Evolutionary conservation across 1,140 invertebrate genomes (phyloP).

Genomic region (Lepidostoma basale): DNA sequence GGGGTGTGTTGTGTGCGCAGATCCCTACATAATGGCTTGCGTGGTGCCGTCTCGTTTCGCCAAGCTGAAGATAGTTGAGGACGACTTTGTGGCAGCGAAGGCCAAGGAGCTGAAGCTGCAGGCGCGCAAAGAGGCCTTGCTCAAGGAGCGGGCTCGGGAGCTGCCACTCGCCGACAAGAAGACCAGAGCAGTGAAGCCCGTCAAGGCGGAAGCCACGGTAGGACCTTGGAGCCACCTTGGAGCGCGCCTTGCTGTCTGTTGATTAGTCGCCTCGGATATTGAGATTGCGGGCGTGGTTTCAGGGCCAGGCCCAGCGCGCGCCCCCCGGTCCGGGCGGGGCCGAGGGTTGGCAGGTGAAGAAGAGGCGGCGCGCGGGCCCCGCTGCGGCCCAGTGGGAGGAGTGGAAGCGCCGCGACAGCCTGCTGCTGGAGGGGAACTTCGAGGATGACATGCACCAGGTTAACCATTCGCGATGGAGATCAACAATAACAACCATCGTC

Average conservation of each 20-base stretch:
- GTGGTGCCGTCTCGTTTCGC: constrained; percentile 67
- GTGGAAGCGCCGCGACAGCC: constrained; percentile 67
- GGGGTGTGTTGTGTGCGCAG: too few species aligned
- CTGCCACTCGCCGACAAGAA: too few species aligned
- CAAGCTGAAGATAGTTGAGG: constrained; percentile 66
- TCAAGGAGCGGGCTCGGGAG: not conserved
- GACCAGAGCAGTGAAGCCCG: too few species aligned
- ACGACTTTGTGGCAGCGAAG: constrained; percentile 53
- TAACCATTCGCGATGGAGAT: constrained; percentile 1
- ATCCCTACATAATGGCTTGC: constrained; percentile 51
- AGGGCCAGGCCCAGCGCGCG: not conserved
- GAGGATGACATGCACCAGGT: constrained; percentile 69
- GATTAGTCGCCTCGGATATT: too few species aligned
- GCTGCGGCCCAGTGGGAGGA: constrained; percentile 60
- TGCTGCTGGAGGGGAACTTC: constrained; percentile 68
- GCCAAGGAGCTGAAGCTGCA: constrained; percentile 49
- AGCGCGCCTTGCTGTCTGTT: too few species aligned
- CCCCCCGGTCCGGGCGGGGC: not conserved
- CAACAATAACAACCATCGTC: too few species aligned
- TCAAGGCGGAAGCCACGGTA: too few species aligned
- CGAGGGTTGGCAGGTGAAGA: not conserved
- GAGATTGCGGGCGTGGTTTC: not conserved
- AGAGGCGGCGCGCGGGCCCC: not conserved
- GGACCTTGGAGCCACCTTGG: too few species aligned
- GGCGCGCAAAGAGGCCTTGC: constrained; percentile 41